Conservation (phyloP, 2,797 vertebrate genomes). For the Aythya fuligula region DNA sequence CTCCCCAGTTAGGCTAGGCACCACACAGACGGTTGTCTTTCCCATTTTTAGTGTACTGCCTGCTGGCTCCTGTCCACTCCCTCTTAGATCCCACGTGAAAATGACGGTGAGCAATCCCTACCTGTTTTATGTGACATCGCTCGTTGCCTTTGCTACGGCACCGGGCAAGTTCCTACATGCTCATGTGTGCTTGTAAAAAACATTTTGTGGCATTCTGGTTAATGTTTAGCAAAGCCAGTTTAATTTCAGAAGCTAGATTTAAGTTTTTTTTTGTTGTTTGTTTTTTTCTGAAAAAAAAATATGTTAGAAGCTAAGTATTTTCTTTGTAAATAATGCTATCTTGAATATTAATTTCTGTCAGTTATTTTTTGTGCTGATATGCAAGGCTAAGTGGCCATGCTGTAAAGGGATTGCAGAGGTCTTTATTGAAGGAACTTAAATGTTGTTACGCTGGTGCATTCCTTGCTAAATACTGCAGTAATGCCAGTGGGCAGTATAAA, state of each 20-base stretch:
- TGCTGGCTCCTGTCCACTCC: background rate
- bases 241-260: background rate
- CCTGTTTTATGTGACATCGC: too few relatives aligned
- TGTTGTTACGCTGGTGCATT: rapidly evolving
- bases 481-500: background rate
- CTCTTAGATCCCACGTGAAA: background rate
- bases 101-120: background rate
- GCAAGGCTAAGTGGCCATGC: background rate
- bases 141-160: background rate
- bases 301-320: background rate
- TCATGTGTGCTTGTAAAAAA: background rate
- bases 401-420: background rate
- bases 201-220: rapidly evolving
- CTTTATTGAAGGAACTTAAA: background rate
- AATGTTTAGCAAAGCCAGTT: background rate
- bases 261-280: too few relatives aligned
- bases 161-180: background rate
- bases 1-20: background rate
- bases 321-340: background rate
- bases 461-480: background rate
- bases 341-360: background rate
- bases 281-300: background rate
- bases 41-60: background rate
- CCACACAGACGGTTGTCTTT: background rate
- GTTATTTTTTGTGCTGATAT: background rate